phyloP scores from a whole-genome alignment of 1,140 invertebrate species.

The Drosophila sucinea region DNA sequence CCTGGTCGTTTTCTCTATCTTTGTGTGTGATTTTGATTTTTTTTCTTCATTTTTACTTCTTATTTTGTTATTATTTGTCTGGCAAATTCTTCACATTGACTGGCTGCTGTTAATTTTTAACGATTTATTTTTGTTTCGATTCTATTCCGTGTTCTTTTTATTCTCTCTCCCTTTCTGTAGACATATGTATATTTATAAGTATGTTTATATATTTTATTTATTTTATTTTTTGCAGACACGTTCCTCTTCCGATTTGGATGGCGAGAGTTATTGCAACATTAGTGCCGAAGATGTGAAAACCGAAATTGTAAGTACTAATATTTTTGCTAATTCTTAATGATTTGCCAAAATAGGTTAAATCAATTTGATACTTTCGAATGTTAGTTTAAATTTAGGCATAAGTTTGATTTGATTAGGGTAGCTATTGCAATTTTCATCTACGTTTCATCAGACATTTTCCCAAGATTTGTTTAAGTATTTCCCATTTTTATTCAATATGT shows the following conservation, averaged over 20 bases:
- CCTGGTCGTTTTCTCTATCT: not conserved
- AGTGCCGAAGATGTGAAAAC: conserved; percentile 82
- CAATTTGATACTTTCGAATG: no score
- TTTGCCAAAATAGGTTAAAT: not conserved
- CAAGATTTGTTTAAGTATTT: no score
- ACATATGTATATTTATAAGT: not conserved
- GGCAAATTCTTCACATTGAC: conserved; percentile 64
- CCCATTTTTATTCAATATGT: no score
- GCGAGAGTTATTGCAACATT: conserved; percentile 80
- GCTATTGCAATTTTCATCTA: no score
- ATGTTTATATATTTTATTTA: conserved; percentile 12
- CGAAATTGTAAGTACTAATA: conserved; percentile 77
- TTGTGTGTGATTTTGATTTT: conserved; percentile 39
- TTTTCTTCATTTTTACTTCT: conserved; percentile 38
- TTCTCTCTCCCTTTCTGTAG: conserved; percentile 38
- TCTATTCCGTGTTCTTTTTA: conserved; percentile 57
- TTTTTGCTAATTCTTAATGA: no score
- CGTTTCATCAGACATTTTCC: no score
- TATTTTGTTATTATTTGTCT: conserved; percentile 68
- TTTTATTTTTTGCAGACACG: conserved; percentile 52
- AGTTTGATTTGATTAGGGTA: no score
- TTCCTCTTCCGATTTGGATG: conserved; percentile 77
- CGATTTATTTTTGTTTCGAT: conserved; percentile 28
- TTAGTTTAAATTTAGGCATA: no score
- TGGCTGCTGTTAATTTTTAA: conserved; percentile 49